Evolutionary conservation across 1,140 invertebrate species (phyloP), one percentile per base, ranked within the genome.

Genomic region (Vollenhovia emeryi): DNA sequence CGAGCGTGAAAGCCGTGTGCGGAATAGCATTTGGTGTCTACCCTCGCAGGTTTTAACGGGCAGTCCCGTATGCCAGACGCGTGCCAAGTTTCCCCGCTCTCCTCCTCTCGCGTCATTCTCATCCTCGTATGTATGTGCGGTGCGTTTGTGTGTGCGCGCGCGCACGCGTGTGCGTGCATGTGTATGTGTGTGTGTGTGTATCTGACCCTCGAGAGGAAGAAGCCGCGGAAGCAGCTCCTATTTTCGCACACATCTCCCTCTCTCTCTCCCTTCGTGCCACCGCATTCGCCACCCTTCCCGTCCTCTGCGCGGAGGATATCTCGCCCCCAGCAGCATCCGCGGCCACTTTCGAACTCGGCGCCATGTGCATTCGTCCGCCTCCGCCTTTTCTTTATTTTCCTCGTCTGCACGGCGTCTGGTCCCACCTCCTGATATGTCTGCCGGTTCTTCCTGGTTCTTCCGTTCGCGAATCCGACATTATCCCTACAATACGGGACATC

Each of bases 51-150:
- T 91, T 90, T 91, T 88, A 91, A 90, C 83, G 80, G 89, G 40
- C 59, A 62, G 89, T 87, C 62, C 75, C 80, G 91, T 91, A 93
- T 92, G 89, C 92, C 86, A 92, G 85, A 93, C 92, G 91, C 92
- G 91, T 92, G 91, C 92, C 91, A 93, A 92, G 83, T 92, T 87
- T 73, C 86, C 80, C 48, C 45, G 24, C 57, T 43, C 36, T 15
- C 48, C 48, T 66, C 68, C 59, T 40, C 45, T 27, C 73, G 33
- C 50, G 24, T 59, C 43, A 66, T 57, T 55, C 50, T 30, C 40
- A n/a, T 69, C 18, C 33, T 15, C 11, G 4, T 76, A 55, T 86
- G 8, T 62, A 5, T n/a, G 24, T 82, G 52, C 64, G 45, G 68
- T 68, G 78, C 3, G 15, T 50, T 18, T 64, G 48, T 43, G 43